Conservation (phyloP, 2,888 invertebrate species). For the Dryadula phaetusa region DNA sequence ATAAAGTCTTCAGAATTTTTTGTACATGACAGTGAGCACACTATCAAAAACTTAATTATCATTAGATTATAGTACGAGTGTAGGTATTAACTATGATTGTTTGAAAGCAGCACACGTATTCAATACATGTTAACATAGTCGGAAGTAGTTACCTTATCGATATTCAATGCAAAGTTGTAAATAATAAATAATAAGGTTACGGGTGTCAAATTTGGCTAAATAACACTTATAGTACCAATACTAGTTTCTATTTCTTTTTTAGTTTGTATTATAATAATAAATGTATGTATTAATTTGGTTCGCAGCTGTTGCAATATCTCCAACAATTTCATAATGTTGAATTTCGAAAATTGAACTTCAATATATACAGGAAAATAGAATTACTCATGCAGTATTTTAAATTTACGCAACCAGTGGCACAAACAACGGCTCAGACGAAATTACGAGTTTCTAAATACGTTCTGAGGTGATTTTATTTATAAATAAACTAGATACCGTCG, state of each 20-base stretch:
- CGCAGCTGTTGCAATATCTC: no score
- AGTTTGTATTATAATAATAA: no score
- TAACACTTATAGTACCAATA: not conserved
- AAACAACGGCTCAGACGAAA: conserved; percentile 60
- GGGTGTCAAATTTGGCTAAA: conserved; percentile 22
- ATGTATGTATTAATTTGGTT: no score
- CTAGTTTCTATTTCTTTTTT: no score
- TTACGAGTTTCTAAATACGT: conserved; percentile 66
- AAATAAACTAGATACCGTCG: conserved; percentile 71
- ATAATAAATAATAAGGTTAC: conserved; percentile 29
- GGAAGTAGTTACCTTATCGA: conserved; percentile 47
- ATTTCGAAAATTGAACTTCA: no score
- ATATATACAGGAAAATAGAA: conserved; percentile 32
- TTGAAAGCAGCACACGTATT: conserved; percentile 45
- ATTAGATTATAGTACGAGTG: conserved; percentile 33
- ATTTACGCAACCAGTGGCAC: conserved; percentile 47
- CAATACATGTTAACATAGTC: conserved; percentile 45
- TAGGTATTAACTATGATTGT: conserved; percentile 37
- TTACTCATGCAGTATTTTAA: conserved; percentile 37
- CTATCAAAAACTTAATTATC: conserved; percentile 40
- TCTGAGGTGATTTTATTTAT: conserved; percentile 68
- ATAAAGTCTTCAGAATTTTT: conserved; percentile 12
- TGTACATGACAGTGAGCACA: conserved; percentile 29
- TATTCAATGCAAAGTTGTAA: conserved; percentile 42
- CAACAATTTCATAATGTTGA: no score